Evolutionary conservation across 2,113 vertebrate genomes (phyloP).

Genomic region (Lophotis ruficrista): DNA sequence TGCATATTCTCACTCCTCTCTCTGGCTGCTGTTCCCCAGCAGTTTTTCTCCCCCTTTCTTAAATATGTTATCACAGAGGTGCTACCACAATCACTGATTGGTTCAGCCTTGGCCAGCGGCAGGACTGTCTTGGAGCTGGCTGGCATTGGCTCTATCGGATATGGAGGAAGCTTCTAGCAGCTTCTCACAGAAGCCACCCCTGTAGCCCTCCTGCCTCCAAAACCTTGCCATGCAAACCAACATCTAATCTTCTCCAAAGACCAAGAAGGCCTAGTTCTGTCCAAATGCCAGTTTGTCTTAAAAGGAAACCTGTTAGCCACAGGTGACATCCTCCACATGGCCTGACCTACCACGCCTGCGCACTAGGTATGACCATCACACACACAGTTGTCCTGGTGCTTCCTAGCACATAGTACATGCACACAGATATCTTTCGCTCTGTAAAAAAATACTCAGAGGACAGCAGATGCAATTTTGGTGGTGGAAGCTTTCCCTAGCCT

Average conservation of each 20-base stretch:
- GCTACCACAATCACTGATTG: not conserved
- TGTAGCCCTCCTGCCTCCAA: not conserved
- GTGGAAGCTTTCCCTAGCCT: not conserved
- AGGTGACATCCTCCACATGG: not conserved
- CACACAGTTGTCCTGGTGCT: not conserved
- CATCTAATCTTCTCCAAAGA: not conserved
- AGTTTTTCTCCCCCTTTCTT: not conserved
- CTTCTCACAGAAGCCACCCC: no score
- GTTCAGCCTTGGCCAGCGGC: not conserved
- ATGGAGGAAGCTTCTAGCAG: no score
- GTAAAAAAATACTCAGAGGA: not conserved
- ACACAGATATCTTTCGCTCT: not conserved
- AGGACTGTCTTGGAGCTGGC: not conserved
- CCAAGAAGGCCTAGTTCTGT: not conserved
- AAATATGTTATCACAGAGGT: not conserved
- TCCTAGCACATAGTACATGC: not conserved
- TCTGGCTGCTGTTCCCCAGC: not conserved
- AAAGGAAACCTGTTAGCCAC: not conserved
- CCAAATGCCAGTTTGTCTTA: not conserved
- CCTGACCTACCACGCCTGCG: not conserved
- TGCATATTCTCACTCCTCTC: not conserved
- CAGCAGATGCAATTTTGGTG: not conserved
- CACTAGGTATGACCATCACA: not conserved
- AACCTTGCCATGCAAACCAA: not conserved
- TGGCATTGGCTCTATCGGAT: not conserved